phyloP scores from a whole-genome alignment of 1,140 invertebrate species.

The Samia ricini region DNA sequence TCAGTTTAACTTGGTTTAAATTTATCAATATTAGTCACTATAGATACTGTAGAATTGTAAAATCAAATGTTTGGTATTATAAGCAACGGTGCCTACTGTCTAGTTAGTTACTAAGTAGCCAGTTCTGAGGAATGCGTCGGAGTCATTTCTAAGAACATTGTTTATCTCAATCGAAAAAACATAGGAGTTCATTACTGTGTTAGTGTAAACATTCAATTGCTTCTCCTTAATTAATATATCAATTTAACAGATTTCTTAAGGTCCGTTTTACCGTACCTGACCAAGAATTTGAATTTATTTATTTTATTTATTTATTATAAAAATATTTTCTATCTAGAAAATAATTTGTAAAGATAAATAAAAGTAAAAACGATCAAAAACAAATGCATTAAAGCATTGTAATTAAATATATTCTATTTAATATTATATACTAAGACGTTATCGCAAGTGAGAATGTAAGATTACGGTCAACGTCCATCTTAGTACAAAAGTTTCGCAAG shows the following conservation, averaged over 20 bases:
- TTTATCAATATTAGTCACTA: too few species aligned
- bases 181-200: neutral
- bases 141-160: neutral
- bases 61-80: neutral
- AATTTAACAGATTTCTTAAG: neutral
- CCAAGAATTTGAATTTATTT: too few species aligned
- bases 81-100: neutral
- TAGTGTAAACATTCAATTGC: neutral
- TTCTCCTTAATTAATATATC: neutral
- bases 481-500: slow-evolving; percentile 21
- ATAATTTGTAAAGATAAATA: too few species aligned
- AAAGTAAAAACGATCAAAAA: too few species aligned
- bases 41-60: too few species aligned
- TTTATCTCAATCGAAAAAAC: slow-evolving; percentile 2
- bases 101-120: neutral
- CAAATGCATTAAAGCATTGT: too few species aligned
- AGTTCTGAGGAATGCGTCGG: neutral
- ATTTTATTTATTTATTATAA: too few species aligned
- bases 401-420: neutral
- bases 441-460: neutral
- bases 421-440: neutral
- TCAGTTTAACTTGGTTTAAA: too few species aligned
- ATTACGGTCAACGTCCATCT: slow-evolving; percentile 1
- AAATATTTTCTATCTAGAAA: too few species aligned
- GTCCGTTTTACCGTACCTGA: neutral